These are phyloP conservation scores for Lycia hirtaria DNA, from an alignment of 2,888 invertebrate species.

Conservation along the genomic window DNA sequence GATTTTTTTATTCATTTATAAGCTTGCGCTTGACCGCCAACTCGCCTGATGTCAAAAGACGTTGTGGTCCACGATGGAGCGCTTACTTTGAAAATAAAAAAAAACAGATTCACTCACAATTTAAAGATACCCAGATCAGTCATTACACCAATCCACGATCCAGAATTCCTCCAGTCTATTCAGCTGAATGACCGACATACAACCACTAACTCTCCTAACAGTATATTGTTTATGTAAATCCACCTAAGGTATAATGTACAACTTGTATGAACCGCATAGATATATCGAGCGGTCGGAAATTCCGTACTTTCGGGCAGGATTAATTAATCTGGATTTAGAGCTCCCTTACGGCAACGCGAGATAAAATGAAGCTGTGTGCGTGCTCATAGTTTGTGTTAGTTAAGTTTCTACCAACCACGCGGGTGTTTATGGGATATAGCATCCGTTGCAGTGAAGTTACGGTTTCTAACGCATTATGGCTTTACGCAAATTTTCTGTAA, in stretches of 20 bases:
- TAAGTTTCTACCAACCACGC: slow-evolving; percentile 19
- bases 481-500: neutral
- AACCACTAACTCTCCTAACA: neutral
- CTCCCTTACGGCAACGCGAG: slow-evolving; percentile 63
- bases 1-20: too few relatives aligned
- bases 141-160: too few relatives aligned
- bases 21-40: too few relatives aligned
- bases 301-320: slow-evolving; percentile 59
- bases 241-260: slow-evolving; percentile 19
- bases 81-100: too few relatives aligned
- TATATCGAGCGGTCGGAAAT: slow-evolving; percentile 59
- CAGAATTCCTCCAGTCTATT: neutral
- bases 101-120: too few relatives aligned
- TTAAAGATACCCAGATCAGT: too few relatives aligned
- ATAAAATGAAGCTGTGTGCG: slow-evolving; percentile 55
- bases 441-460: neutral
- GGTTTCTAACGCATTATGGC: neutral
- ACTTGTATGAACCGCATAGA: slow-evolving; percentile 39
- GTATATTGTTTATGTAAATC: slow-evolving; percentile 13
- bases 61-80: too few relatives aligned
- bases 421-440: neutral
- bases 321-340: slow-evolving; percentile 71
- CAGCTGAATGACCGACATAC: neutral
- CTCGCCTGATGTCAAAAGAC: too few relatives aligned
- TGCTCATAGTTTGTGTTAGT: slow-evolving; percentile 24